Evolutionary conservation across 1,140 invertebrate genomes (phyloP), one percentile per base, ranked within the genome.

Genomic region (Trichonephila clavipes): DNA sequence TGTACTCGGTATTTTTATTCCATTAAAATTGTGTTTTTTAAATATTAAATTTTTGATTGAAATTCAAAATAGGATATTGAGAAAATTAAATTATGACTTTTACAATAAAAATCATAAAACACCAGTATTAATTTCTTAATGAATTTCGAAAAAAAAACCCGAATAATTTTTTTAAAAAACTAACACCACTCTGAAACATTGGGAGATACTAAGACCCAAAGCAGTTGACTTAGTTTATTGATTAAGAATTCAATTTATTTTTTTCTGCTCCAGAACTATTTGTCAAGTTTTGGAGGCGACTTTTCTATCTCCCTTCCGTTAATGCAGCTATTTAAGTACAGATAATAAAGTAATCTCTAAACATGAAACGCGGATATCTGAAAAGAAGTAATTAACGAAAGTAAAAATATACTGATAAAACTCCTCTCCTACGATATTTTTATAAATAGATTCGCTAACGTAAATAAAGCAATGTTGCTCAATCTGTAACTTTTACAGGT

Each of bases 381-480:
- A 92, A 92, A 87, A 87, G 83, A 87, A 92, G 91, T 87, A 92
- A 92, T 92, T 92, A 92, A 92, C 44, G 83, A 72, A 64, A 92
- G 91, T 92, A 92, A 86, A 92, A 92, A 85, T 40, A 40, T 28
- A 10, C 90, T 51, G 90, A 91, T 91, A 91, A 91, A 91, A 92
- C 62, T 64, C 51, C 83, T 58, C 81, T 81, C 72, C 82, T 14
- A 21, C 81, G 21, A 28, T 92, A 19, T 83, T 66, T 87, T 92
- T 92, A 92, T 87, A 92, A 92, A 92, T 92, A 83, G 85, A 72
- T 87, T 87, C 64, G 8, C 51, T 58, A 69, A 83, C 83, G 64
- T 92, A 92, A 92, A 92, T 87, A 92, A 92, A 92, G 91, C 82
- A 87, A 66, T 85, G 82, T 77, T 72, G 91, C 91, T 64, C 91